Evolutionary conservation across 2,888 invertebrate species (phyloP).

Genomic region (Chrysotoxum bicinctum): DNA sequence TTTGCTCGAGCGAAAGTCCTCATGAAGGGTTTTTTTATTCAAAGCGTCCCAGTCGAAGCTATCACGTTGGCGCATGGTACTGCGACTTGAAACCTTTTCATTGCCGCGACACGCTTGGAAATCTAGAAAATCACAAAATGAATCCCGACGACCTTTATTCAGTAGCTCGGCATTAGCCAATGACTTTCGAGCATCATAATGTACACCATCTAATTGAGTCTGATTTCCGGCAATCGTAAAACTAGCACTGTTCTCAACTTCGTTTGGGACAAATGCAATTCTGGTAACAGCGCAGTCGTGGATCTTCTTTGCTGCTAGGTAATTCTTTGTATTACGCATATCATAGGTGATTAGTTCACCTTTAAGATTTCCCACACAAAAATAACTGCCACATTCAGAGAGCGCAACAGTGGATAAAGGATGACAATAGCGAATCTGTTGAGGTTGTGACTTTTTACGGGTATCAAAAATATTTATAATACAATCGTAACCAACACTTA

Average conservation of each 20-base stretch:
- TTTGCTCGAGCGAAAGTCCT: constrained; percentile 73
- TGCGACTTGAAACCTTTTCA: constrained; percentile 76
- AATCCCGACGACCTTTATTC: constrained; percentile 77
- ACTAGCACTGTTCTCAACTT: constrained; percentile 74
- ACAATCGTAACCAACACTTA: constrained; percentile 81
- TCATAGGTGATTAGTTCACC: constrained; percentile 80
- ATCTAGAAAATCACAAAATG: constrained; percentile 80
- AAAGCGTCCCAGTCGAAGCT: constrained; percentile 80
- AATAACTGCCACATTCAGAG: constrained; percentile 80
- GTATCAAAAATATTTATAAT: constrained; percentile 80
- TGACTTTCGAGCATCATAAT: constrained; percentile 41
- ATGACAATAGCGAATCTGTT: constrained; percentile 76
- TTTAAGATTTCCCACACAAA: constrained; percentile 80
- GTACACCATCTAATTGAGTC: constrained; percentile 45
- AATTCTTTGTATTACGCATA: constrained; percentile 77
- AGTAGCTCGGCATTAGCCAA: constrained; percentile 59
- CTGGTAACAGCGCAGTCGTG: constrained; percentile 78
- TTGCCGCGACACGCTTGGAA: constrained; percentile 75
- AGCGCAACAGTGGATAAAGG: constrained; percentile 79
- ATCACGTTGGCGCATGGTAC: constrained; percentile 75
- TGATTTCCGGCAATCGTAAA: constrained; percentile 74
- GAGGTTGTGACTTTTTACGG: constrained; percentile 77
- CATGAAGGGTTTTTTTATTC: constrained; percentile 74
- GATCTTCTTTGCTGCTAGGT: constrained; percentile 75
- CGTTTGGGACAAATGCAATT: constrained; percentile 78